phyloP scores from a whole-genome alignment of 37 sponge, comb jelly and placozoan species.

The Halichondria panicea region DNA sequence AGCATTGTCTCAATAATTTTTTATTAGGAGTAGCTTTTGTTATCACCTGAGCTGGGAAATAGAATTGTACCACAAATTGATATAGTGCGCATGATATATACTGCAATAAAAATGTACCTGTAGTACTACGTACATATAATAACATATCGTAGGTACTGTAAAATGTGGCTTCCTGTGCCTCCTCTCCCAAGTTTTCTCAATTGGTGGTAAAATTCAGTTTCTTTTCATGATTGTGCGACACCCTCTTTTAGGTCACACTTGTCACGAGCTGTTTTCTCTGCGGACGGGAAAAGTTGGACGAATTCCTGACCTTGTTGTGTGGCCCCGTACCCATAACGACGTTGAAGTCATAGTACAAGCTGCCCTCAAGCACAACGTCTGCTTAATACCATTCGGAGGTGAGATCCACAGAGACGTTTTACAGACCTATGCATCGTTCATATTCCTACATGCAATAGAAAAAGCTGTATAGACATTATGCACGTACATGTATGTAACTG shows the following conservation, averaged over 20 bases:
- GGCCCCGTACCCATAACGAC: slow-evolving; percentile 81
- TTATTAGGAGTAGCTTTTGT: no score
- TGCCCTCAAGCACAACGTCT: slow-evolving; percentile 80
- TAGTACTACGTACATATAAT: no score
- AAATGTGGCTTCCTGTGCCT: no score
- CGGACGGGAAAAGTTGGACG: slow-evolving; percentile 76
- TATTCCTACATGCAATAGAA: background rate
- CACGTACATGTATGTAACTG: background rate
- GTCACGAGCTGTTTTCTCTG: slow-evolving; percentile 85
- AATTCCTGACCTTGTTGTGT: slow-evolving; percentile 85
- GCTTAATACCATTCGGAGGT: slow-evolving; percentile 89
- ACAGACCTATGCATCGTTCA: background rate
- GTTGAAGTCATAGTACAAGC: slow-evolving; percentile 71
- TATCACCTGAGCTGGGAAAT: no score
- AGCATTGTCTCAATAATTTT: background rate
- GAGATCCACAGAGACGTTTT: background rate
- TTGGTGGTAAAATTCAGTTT: no score
- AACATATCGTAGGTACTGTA: no score
- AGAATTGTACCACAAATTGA: no score
- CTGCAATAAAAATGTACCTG: background rate
- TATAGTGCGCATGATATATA: background rate
- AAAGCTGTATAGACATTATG: background rate
- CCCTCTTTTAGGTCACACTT: slow-evolving; percentile 79
- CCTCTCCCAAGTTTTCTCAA: no score
- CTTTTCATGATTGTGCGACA: background rate